These are phyloP conservation scores for Incurvaria masculella DNA, from an alignment of 2,888 invertebrate species.

Conservation along the genomic window DNA sequence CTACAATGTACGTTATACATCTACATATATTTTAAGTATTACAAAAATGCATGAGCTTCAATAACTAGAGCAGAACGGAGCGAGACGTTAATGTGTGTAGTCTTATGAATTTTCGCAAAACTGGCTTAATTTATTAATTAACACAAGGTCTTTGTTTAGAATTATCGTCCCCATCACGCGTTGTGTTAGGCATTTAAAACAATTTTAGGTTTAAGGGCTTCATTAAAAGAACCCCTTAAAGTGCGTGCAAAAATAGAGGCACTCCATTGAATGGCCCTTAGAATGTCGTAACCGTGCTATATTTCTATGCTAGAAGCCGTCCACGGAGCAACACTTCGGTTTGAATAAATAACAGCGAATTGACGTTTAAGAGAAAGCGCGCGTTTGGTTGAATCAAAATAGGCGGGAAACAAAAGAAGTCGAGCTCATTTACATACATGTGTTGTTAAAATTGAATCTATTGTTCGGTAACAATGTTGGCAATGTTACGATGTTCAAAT, in stretches of 20 bases:
- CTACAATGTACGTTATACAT: not conserved
- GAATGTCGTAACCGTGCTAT: too few relatives aligned
- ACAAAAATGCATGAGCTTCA: conserved; percentile 45
- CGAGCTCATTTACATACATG: not conserved
- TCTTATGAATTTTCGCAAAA: conserved; percentile 45
- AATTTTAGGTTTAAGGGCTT: too few relatives aligned
- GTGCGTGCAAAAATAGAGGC: too few relatives aligned
- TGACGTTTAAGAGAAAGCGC: not conserved
- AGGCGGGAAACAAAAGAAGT: not conserved
- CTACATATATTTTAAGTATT: too few relatives aligned
- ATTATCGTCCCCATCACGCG: not conserved
- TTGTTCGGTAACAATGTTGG: not conserved
- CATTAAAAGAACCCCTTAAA: too few relatives aligned
- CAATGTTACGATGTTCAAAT: not conserved
- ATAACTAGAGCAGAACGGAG: conserved; percentile 49
- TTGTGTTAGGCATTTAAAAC: too few relatives aligned
- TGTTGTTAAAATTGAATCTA: not conserved
- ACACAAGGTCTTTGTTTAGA: not conserved
- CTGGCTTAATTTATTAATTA: not conserved
- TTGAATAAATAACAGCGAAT: not conserved
- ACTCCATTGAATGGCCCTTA: too few relatives aligned
- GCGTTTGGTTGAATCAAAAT: not conserved
- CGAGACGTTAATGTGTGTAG: conserved; percentile 45
- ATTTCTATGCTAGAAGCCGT: too few relatives aligned
- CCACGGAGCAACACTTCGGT: not conserved